A percentile compares a stretch with the other conserved stretches of the same genome.
These are phyloP conservation scores for Probosciger aterrimus DNA, from an alignment of 2,113 vertebrate species.

Conservation along the genomic window DNA sequence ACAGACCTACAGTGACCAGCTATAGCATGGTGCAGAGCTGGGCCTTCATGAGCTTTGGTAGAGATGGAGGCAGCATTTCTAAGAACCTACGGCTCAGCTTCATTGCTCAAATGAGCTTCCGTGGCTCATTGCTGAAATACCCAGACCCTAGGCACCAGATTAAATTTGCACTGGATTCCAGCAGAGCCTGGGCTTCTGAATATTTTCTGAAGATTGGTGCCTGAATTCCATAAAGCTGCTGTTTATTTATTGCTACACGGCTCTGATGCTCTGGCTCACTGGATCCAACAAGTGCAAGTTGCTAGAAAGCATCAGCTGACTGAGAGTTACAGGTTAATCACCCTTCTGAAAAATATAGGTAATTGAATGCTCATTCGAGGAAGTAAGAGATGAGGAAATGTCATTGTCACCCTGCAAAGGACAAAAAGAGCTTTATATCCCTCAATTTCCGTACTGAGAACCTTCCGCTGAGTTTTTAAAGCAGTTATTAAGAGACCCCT, in stretches of 20 bases:
- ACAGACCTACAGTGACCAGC: fast-evolving
- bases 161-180: background rate
- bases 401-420: background rate
- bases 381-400: background rate
- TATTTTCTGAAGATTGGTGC: background rate
- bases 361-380: background rate
- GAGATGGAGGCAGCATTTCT: background rate
- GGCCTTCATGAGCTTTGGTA: background rate
- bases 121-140: background rate
- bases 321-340: background rate
- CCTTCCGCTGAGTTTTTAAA: background rate
- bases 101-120: background rate
- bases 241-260: background rate
- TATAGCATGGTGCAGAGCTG: background rate
- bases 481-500: background rate
- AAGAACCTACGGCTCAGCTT: background rate
- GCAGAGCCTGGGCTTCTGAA: background rate
- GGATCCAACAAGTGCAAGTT: background rate
- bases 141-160: background rate
- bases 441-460: background rate
- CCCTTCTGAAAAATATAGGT: background rate
- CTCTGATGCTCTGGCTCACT: background rate
- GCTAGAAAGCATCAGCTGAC: background rate
- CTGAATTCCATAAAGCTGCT: background rate
- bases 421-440: background rate